A percentile compares a stretch with the other conserved stretches of the same genome.
Conservation (phyloP, 2,888 invertebrate species). For the Adelognathus sp. region DNA sequence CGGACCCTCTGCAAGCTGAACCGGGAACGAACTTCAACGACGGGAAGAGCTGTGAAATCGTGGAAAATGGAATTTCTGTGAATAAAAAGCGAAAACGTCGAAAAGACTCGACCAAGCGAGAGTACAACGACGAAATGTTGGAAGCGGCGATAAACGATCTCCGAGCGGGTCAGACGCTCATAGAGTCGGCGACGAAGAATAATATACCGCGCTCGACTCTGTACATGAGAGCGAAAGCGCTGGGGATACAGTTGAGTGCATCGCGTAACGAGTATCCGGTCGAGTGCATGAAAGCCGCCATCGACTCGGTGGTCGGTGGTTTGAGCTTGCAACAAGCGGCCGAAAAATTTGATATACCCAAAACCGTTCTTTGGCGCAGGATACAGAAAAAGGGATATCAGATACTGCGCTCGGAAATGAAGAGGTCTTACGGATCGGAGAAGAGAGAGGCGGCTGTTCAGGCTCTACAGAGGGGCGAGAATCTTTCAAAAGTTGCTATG, state of each 20-base stretch:
- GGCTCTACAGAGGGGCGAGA: conserved; percentile 80
- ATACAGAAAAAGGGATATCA: conserved; percentile 79
- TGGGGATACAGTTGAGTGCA: conserved; percentile 78
- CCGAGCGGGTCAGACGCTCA: conserved; percentile 76
- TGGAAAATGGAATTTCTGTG: neutral
- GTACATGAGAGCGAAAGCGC: conserved; percentile 79
- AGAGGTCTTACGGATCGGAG: conserved; percentile 75
- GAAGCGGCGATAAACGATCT: conserved; percentile 78
- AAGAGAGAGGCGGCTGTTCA: conserved; percentile 79
- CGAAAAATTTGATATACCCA: conserved; percentile 80
- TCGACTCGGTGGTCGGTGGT: conserved; percentile 79
- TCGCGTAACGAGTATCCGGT: conserved; percentile 79
- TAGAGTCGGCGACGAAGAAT: conserved; percentile 78
- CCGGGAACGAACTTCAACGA: neutral
- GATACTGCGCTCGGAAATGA: conserved; percentile 72
- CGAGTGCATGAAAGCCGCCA: conserved; percentile 79
- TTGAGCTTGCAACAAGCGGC: conserved; percentile 80
- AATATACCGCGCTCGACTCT: conserved; percentile 81
- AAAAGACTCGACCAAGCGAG: conserved; percentile 71
- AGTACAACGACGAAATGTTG: conserved; percentile 79
- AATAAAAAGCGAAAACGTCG: conserved; percentile 70
- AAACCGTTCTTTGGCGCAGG: conserved; percentile 81
- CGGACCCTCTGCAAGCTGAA: conserved; percentile 55
- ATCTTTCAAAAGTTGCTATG: conserved; percentile 79
- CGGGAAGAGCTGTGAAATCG: neutral